Evolutionary conservation across 2,113 vertebrate species (phyloP), one percentile per base, ranked within the genome.

Genomic region (Colaptes auratus): DNA sequence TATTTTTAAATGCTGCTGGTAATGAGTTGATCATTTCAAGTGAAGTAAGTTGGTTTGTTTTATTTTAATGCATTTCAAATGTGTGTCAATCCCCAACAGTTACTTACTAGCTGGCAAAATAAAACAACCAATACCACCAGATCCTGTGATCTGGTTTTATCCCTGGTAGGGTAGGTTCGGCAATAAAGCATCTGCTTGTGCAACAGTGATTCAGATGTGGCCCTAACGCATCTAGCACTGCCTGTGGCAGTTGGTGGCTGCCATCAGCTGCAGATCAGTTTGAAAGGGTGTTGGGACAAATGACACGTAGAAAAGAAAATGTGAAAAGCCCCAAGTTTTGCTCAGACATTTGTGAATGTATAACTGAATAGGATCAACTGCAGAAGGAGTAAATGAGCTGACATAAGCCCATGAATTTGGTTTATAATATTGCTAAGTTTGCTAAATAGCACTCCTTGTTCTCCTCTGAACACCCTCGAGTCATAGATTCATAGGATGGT

Each of bases 1-100:
- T 31, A 81, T 84, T 89, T 88, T 89, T 56, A 87, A 82, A 92
- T 70, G 44, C 76, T 86, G 35, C 74, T 84, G 88, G 59, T 94
- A 93, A 77, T 67, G 88, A 79, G 93, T 79, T 87, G 56, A 84
- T 71, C 12, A 75, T 90, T 92, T 94, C 55, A 55, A 76, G 31
- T 21, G 24, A 75, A 60, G 15, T 69, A 84, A 16, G 39, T 27
- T 66, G 3, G 39, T 77, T 31, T 6, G 39, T 5, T 19, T 12
- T 31, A 39, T 3, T 12, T 8, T 13, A 24, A 52, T 52, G 13
- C 23, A 7, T 52, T 52, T 21, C 9, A 73, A 60, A 71, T 64
- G 64, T 18, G 10, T 17, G 23, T 3, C 4, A 67, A 71, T 93
- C 58, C 72, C 64, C 72, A 82, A 70, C 61, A 77, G 48, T 35